Percentiles rank a stretch among this genome's conserved stretches.
Evolutionary conservation across 2,888 invertebrate species (phyloP).

Genomic region (Drosophila mercatorum): DNA sequence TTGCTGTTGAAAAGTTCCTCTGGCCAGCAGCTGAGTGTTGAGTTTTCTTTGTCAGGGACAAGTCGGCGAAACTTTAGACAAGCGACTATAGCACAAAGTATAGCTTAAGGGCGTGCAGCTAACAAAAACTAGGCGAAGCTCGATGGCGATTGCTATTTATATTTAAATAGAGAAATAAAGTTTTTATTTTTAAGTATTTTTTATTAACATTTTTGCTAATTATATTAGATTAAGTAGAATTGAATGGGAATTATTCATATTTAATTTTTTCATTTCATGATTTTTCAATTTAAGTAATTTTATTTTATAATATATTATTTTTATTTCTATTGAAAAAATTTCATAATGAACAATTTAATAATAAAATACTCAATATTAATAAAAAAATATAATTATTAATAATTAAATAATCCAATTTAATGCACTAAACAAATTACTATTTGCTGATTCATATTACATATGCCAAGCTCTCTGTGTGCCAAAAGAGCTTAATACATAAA

Average conservation of each 20-base stretch:
- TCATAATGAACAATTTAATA: neutral
- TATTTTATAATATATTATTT: too few relatives aligned
- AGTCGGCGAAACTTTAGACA: constrained; percentile 45
- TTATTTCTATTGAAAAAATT: too few relatives aligned
- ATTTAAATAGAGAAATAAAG: neutral
- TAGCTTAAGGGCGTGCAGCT: constrained; percentile 13
- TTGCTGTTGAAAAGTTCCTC: constrained; percentile 47
- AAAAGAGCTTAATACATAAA: neutral
- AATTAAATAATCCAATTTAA: too few relatives aligned
- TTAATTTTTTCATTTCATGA: too few relatives aligned
- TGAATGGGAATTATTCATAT: too few relatives aligned
- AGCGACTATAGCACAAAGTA: constrained; percentile 13
- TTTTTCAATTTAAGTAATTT: too few relatives aligned
- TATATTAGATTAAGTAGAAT: too few relatives aligned
- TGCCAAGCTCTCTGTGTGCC: neutral
- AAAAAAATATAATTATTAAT: too few relatives aligned
- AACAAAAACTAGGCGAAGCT: neutral
- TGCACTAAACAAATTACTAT: neutral
- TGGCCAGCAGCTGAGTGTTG: constrained; percentile 37
- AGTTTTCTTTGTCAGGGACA: constrained; percentile 48
- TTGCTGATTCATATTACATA: neutral
- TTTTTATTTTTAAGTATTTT: too few relatives aligned
- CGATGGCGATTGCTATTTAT: constrained; percentile 1
- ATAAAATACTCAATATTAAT: too few relatives aligned
- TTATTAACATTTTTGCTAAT: too few relatives aligned